Evolutionary conservation across 2,888 invertebrate genomes (phyloP).

Genomic region (Blera fallax): DNA sequence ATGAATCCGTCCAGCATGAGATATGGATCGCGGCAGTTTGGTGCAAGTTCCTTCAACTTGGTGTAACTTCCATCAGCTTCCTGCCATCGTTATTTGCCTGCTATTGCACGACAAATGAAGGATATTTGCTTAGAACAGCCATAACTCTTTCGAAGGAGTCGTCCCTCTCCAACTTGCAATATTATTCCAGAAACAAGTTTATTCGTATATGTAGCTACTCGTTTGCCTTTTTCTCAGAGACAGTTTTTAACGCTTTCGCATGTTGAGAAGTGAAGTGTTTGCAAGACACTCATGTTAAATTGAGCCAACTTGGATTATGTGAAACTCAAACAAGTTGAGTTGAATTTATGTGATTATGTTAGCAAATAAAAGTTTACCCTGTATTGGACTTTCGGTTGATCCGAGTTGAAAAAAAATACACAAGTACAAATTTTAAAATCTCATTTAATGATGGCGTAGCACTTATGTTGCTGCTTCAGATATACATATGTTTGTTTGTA

Average conservation of each 20-base stretch:
- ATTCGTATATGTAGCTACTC: neutral
- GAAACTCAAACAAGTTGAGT: constrained; percentile 61
- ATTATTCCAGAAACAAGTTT: constrained; percentile 29
- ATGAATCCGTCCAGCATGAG: constrained; percentile 29
- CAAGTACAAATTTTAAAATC: neutral
- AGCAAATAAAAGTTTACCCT: constrained; percentile 56
- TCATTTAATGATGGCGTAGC: too few species aligned
- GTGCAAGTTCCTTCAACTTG: constrained; percentile 29
- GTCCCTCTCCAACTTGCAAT: neutral
- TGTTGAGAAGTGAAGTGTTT: constrained; percentile 47
- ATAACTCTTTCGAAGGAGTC: constrained; percentile 18
- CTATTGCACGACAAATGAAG: constrained; percentile 24
- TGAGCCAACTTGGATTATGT: constrained; percentile 59
- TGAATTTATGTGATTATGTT: constrained; percentile 57
- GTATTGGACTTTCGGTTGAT: constrained; percentile 24
- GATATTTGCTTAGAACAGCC: constrained; percentile 39
- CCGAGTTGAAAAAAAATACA: neutral
- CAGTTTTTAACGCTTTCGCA: constrained; percentile 4
- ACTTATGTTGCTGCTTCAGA: too few species aligned
- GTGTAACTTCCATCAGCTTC: constrained; percentile 41
- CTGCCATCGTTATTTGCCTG: constrained; percentile 28
- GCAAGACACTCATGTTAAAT: constrained; percentile 64
- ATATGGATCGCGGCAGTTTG: constrained; percentile 30
- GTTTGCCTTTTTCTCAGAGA: neutral
- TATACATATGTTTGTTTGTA: too few species aligned